Conservation (phyloP, 2,113 vertebrate genomes). For the Anolis carolinensis region DNA sequence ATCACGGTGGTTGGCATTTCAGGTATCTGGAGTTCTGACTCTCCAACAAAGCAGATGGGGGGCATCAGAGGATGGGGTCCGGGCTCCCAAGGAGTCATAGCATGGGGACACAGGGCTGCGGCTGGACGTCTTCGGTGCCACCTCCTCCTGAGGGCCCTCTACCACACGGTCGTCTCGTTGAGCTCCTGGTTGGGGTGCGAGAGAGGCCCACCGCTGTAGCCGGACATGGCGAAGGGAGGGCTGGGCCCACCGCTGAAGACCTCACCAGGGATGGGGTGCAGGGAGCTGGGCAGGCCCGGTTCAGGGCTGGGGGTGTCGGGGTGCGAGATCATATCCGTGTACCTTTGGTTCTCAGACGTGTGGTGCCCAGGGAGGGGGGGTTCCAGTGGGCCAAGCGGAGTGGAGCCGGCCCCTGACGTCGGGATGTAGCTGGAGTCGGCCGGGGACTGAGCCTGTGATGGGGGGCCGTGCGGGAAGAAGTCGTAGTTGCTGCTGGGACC, state of each 20-base stretch:
- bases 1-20: not conserved
- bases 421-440: constrained; percentile 93
- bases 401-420: constrained; percentile 85
- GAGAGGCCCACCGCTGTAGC: constrained; percentile 90
- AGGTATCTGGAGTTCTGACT: not conserved
- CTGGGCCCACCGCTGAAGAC: constrained; percentile 94
- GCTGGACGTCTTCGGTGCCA: not conserved
- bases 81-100: no score
- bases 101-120: no score
- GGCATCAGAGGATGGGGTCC: not conserved
- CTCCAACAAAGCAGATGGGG: not conserved
- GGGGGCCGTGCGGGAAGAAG: constrained; percentile 95
- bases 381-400: constrained; percentile 85
- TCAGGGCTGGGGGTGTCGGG: constrained; percentile 95
- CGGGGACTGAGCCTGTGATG: constrained; percentile 94
- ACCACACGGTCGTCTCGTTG: constrained; percentile 93
- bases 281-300: constrained; percentile 87
- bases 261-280: constrained; percentile 91
- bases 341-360: constrained; percentile 94
- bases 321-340: constrained; percentile 98
- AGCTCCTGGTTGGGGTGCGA: constrained; percentile 94
- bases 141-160: constrained; percentile 62
- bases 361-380: constrained; percentile 87
- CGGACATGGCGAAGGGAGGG: constrained; percentile 93
- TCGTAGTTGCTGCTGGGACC: constrained; percentile 91